These are phyloP conservation scores for Cheilosia vulpina DNA, from an alignment of 2,888 invertebrate species.

Conservation along the genomic window DNA sequence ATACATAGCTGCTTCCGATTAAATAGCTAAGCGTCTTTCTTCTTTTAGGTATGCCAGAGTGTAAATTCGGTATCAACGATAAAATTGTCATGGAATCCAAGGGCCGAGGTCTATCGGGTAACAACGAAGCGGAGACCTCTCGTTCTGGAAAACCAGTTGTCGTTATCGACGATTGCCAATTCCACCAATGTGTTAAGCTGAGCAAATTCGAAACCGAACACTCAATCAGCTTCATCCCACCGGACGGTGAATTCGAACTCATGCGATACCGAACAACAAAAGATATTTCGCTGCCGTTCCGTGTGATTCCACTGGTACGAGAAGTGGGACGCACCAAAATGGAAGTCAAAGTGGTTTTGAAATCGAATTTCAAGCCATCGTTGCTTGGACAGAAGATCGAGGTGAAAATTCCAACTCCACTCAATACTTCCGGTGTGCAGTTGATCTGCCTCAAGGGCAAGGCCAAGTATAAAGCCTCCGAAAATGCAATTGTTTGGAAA, in stretches of 20 bases:
- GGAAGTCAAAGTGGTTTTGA: conserved; percentile 99
- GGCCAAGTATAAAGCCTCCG: conserved; percentile 99
- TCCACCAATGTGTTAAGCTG: conserved; percentile 99
- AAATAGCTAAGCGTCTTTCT: background rate
- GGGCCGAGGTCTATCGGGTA: conserved; percentile 90
- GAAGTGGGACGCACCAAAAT: conserved; percentile 99
- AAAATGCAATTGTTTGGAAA: conserved; percentile 99
- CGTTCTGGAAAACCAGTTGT: conserved; percentile 98
- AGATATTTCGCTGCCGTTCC: conserved; percentile 99
- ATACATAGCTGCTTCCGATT: background rate
- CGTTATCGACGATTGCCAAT: conserved; percentile 99
- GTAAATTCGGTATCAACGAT: conserved; percentile 99
- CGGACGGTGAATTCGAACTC: conserved; percentile 99
- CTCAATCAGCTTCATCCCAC: conserved; percentile 99
- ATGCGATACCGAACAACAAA: conserved; percentile 99
- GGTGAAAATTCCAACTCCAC: conserved; percentile 98
- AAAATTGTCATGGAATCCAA: conserved; percentile 99
- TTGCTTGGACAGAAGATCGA: conserved; percentile 99
- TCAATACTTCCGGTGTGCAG: conserved; percentile 99
- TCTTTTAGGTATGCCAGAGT: conserved; percentile 97
- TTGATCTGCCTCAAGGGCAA: conserved; percentile 99
- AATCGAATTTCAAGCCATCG: conserved; percentile 99
- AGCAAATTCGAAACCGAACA: conserved; percentile 99
- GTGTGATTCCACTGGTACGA: conserved; percentile 98
- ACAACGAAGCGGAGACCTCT: conserved; percentile 90